These are phyloP conservation scores for Mohoua ochrocephala DNA, from an alignment of 2,113 vertebrate genomes.

Conservation along the genomic window DNA sequence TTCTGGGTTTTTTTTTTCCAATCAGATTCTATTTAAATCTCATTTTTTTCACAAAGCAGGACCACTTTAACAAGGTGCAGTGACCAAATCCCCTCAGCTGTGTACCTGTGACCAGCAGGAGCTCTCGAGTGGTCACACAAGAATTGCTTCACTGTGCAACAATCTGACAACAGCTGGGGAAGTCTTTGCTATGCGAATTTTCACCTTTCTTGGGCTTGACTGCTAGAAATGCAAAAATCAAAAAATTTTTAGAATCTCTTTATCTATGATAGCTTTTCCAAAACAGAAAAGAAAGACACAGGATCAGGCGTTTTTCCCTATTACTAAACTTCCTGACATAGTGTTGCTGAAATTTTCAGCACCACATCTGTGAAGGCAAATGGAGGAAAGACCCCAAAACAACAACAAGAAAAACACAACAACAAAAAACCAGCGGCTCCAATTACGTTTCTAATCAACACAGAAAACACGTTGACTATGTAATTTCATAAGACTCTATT, in stretches of 20 bases:
- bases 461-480: neutral
- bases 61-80: neutral
- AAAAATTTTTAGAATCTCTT: neutral
- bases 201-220: neutral
- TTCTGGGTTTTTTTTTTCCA: accelerated
- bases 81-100: neutral
- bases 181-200: neutral
- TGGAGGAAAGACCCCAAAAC: neutral
- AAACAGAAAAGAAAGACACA: neutral
- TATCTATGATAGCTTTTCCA: neutral
- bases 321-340: neutral
- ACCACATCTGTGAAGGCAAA: neutral
- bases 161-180: neutral
- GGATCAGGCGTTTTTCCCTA: neutral
- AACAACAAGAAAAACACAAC: neutral
- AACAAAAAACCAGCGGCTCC: neutral
- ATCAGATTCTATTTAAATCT: neutral
- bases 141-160: neutral
- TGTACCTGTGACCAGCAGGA: neutral
- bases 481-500: neutral
- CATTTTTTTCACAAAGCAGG: neutral
- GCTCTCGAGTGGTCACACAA: neutral
- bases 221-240: neutral
- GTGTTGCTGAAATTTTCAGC: neutral
- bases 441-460: neutral